Evolutionary conservation across 2,888 invertebrate genomes (phyloP), one percentile per base, ranked within the genome.

Genomic region (Acheta domesticus): DNA sequence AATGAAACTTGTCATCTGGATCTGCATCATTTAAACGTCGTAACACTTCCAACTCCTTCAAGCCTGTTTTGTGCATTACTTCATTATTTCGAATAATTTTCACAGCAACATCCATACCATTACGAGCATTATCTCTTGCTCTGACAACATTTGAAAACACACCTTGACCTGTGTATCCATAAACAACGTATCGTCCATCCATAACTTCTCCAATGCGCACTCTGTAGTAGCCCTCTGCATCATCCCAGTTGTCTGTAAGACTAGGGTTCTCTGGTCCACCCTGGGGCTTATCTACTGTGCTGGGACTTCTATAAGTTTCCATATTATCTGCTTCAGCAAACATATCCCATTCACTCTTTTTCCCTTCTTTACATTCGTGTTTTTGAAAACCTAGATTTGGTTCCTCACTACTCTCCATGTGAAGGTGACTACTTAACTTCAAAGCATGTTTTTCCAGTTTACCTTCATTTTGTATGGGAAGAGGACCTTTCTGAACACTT

Each of bases 81-180:
- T 99, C 99, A 87, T 99, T 99, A 88, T 98, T 99, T 80, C 99
- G 90, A 84, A 99, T 99, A 83, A 99, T 99, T 88, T 99, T 99
- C 77, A 99, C 96, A 75, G 99, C 99, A 0, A 98, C 98, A 86
- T 98, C 97, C 80, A 92, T 91, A 86, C 92, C 93, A 78, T 93
- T 93, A 75, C 96, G 89, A 0, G 95, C 94, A 85, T 93, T 94
- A 87, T 99, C 99, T 82, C 98, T 89, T 4, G 96, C 98, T 36
- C 98, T 91, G 0, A 99, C 93, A 49, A 99, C 99, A 86, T 98
- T 99, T 83, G 97, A 97, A 88, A 99, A 99, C 78, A 99, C 98
- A 3, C 99, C 99, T 86, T 99, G 98, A 0, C 99, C 99, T 0
- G 99, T 99, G 87, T 97, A 98, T 0, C 99, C 99, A 87, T 96